These are phyloP conservation scores for Lydus trimaculatus DNA, from an alignment of 2,888 invertebrate genomes.

Conservation along the genomic window DNA sequence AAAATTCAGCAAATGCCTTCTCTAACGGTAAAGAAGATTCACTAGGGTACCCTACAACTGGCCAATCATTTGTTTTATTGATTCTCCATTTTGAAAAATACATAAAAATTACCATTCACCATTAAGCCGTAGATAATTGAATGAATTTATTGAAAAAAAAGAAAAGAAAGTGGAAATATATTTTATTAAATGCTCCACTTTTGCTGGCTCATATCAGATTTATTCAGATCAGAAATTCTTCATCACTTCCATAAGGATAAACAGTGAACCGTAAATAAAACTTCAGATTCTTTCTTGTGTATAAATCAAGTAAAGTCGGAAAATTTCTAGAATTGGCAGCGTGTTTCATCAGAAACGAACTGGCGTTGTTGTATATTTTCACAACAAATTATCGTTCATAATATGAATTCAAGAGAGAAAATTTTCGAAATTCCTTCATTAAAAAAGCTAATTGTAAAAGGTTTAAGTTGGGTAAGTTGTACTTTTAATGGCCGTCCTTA, in stretches of 20 bases:
- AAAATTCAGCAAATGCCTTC: constrained; percentile 32
- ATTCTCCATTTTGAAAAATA: constrained; percentile 25
- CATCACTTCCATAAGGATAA: background rate
- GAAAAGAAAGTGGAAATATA: background rate
- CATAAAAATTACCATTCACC: background rate
- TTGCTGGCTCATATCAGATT: background rate
- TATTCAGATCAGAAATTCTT: background rate
- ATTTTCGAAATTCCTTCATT: background rate
- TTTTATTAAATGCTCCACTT: too few relatives aligned
- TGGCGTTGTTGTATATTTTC: background rate
- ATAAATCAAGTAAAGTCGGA: background rate
- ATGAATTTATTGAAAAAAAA: background rate
- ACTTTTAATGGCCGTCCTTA: constrained; percentile 8
- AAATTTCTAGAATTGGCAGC: background rate
- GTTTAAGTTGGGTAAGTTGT: constrained; percentile 21
- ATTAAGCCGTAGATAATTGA: background rate
- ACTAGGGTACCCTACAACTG: constrained; percentile 20
- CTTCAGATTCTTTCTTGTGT: background rate
- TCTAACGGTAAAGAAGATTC: constrained; percentile 24
- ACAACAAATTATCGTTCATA: background rate
- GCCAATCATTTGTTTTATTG: constrained; percentile 38
- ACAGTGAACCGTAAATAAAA: background rate
- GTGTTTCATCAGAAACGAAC: background rate
- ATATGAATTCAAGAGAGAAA: background rate
- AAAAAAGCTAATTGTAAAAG: constrained; percentile 19